Conservation (phyloP, 2,797 vertebrate genomes). For the Enteromius thamalakanensis region DNA sequence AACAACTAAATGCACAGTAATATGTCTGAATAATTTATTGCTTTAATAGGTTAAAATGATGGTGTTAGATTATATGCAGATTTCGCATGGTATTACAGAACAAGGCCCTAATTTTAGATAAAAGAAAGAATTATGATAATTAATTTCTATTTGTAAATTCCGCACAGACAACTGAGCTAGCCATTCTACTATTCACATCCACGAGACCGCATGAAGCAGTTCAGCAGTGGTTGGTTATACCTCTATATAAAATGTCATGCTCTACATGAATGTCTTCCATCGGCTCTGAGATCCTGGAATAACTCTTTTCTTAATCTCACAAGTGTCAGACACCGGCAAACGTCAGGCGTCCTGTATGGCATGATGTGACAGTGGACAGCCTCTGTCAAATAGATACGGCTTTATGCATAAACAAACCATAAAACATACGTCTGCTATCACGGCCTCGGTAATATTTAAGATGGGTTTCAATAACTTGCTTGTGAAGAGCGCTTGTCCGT, state of each 20-base stretch:
- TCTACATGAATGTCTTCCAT: constrained; percentile 28
- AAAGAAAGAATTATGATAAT: background rate
- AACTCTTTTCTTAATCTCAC: constrained; percentile 47
- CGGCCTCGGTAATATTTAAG: constrained; percentile 42
- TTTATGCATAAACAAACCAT: constrained; percentile 80
- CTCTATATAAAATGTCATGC: constrained; percentile 20
- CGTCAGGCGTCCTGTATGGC: constrained; percentile 33
- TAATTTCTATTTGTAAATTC: background rate
- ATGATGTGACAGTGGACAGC: constrained; percentile 40
- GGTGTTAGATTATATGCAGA: background rate
- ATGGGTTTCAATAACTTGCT: constrained; percentile 24
- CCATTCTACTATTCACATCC: background rate
- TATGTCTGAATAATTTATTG: background rate
- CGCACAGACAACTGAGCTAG: background rate
- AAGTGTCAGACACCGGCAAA: constrained; percentile 45
- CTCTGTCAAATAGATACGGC: constrained; percentile 46
- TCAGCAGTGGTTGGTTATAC: background rate
- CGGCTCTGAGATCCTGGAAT: constrained; percentile 31
- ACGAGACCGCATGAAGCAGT: background rate
- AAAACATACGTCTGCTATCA: constrained; percentile 83
- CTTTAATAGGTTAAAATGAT: background rate
- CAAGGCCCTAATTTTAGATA: background rate
- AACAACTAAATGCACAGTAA: background rate
- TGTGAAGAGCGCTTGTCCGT: constrained; percentile 10
- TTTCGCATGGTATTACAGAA: background rate